Conservation (phyloP, 1,140 invertebrate genomes). For the Hypothenemus hampei region DNA sequence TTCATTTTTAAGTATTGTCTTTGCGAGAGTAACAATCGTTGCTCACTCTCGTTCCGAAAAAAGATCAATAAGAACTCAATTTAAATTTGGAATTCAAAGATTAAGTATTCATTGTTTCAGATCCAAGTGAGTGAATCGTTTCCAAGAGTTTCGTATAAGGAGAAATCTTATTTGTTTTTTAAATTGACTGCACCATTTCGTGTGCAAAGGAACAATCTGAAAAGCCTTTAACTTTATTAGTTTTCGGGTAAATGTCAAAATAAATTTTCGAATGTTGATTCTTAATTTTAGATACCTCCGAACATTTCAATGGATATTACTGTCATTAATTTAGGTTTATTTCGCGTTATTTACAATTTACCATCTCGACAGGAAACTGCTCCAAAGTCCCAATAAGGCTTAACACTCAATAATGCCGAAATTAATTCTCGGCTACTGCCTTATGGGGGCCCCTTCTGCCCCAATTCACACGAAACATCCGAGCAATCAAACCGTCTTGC, state of each 20-base stretch:
- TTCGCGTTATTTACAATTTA: too few relatives aligned
- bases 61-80: conserved; percentile 23
- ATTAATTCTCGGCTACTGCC: conserved; percentile 1
- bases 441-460: conserved; percentile 14
- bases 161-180: conserved; percentile 28
- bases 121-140: conserved; percentile 11
- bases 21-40: conserved; percentile 16
- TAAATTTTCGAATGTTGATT: too few relatives aligned
- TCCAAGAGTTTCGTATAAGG: too few relatives aligned
- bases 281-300: too few relatives aligned
- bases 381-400: neutral
- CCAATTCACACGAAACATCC: conserved; percentile 18
- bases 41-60: conserved; percentile 14
- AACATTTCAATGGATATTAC: too few relatives aligned
- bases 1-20: conserved; percentile 19
- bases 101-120: conserved; percentile 27
- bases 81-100: conserved; percentile 26
- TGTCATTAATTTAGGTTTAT: too few relatives aligned
- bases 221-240: too few relatives aligned
- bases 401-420: conserved; percentile 5
- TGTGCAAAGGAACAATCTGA: too few relatives aligned
- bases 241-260: too few relatives aligned
- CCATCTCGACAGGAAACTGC: too few relatives aligned
- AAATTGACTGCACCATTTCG: conserved; percentile 26
- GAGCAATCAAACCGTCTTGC: conserved; percentile 19